Conservation (phyloP, 2,113 vertebrate genomes). For the Pelusios castaneus region DNA sequence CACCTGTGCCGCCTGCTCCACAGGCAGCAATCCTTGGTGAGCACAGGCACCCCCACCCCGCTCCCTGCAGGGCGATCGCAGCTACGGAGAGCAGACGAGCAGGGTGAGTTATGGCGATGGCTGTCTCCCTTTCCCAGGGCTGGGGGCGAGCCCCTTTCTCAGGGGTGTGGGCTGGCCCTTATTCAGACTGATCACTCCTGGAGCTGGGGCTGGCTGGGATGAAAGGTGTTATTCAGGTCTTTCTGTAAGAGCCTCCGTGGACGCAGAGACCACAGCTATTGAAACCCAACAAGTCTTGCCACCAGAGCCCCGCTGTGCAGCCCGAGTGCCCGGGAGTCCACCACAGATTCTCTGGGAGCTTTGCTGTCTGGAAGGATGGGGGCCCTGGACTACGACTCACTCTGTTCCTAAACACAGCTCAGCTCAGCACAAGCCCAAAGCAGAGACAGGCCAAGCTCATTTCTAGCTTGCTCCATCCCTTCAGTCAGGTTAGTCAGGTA, state of each 20-base stretch:
- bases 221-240: not conserved
- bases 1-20: not conserved
- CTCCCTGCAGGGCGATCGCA: fast-evolving
- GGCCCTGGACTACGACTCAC: not conserved
- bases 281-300: not conserved
- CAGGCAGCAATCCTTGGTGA: fast-evolving
- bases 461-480: not conserved
- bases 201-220: not conserved
- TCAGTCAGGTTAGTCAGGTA: not conserved
- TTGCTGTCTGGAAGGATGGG: not conserved
- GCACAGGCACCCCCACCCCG: not conserved
- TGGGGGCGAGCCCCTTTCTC: not conserved
- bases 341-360: not conserved
- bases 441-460: not conserved
- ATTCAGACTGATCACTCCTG: not conserved
- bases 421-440: not conserved
- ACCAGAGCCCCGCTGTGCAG: not conserved
- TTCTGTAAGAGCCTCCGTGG: not conserved
- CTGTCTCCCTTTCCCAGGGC: not conserved
- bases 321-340: not conserved
- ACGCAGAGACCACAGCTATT: not conserved
- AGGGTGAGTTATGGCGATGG: not conserved
- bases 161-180: not conserved
- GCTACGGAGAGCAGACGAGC: not conserved
- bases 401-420: not conserved